Conservation (phyloP, 2,888 invertebrate genomes). For the Cotesia congregata region DNA sequence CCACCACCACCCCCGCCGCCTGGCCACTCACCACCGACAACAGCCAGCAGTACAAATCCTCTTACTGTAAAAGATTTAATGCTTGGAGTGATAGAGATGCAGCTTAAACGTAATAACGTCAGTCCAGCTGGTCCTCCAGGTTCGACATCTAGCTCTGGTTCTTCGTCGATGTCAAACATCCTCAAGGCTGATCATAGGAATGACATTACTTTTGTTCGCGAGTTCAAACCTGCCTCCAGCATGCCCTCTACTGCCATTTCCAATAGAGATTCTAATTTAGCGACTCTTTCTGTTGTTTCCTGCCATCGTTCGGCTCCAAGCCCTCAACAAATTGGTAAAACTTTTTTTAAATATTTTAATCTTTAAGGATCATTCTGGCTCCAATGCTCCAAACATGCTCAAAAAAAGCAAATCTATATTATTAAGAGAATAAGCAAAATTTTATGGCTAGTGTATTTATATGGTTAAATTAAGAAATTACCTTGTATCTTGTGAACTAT, state of each 20-base stretch:
- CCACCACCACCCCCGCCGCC: constrained; percentile 70
- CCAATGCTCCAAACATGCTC: too few relatives aligned
- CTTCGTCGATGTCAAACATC: constrained; percentile 76
- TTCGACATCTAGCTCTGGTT: constrained; percentile 69
- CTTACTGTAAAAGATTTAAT: constrained; percentile 87
- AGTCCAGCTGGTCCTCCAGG: constrained; percentile 68
- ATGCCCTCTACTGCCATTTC: constrained; percentile 61
- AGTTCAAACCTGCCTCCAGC: constrained; percentile 68
- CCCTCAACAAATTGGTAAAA: constrained; percentile 66
- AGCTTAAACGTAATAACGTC: constrained; percentile 77
- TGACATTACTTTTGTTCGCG: constrained; percentile 73
- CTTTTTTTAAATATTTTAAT: background rate
- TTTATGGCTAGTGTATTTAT: too few relatives aligned
- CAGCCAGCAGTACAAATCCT: constrained; percentile 72
- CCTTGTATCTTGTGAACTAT: too few relatives aligned
- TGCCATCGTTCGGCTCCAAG: constrained; percentile 64
- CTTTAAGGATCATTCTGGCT: background rate
- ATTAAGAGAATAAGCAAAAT: too few relatives aligned
- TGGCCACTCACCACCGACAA: constrained; percentile 61
- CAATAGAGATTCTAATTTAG: constrained; percentile 71
- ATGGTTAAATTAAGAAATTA: too few relatives aligned
- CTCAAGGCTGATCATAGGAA: constrained; percentile 73
- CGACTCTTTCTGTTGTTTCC: constrained; percentile 79
- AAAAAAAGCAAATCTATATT: too few relatives aligned
- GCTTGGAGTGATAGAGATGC: constrained; percentile 86